These are phyloP conservation scores for Gymnocephalus cernua DNA, from an alignment of 2,113 vertebrate genomes.

Conservation along the genomic window DNA sequence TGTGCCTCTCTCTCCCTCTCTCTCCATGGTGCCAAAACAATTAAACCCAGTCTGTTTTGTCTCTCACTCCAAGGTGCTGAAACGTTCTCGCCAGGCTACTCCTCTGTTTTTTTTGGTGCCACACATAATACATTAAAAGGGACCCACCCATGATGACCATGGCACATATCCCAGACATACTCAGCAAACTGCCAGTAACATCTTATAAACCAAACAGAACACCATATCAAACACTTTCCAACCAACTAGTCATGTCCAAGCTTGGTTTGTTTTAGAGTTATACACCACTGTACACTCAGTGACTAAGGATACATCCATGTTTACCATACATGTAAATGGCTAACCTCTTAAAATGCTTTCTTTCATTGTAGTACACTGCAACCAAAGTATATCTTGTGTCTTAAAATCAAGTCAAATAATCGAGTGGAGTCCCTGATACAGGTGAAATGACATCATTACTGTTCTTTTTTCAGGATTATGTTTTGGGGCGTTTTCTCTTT, in stretches of 20 bases:
- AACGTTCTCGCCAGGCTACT: constrained; percentile 11
- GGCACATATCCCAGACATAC: constrained; percentile 10
- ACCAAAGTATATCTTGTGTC: background rate
- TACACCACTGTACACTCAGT: background rate
- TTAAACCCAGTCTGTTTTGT: constrained; percentile 46
- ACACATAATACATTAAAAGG: background rate
- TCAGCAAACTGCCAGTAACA: constrained; percentile 7
- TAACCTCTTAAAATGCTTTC: background rate
- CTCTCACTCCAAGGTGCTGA: constrained; percentile 28
- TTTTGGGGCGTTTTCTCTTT: too few relatives aligned
- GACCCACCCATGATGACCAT: background rate
- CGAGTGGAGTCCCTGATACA: background rate
- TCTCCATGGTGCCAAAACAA: constrained; percentile 37
- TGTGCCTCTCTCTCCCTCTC: background rate
- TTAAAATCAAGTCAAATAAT: background rate
- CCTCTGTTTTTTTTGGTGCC: background rate
- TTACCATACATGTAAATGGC: background rate
- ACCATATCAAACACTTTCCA: background rate
- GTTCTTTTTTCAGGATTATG: too few relatives aligned
- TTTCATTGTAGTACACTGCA: background rate
- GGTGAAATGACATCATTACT: too few relatives aligned
- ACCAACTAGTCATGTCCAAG: background rate
- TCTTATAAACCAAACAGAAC: background rate
- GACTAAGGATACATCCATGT: background rate
- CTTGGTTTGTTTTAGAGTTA: background rate